Base-by-base conservation (phyloP, 92 coral and sea anemone genomes). In the Plumapathes pennacea region DNA sequence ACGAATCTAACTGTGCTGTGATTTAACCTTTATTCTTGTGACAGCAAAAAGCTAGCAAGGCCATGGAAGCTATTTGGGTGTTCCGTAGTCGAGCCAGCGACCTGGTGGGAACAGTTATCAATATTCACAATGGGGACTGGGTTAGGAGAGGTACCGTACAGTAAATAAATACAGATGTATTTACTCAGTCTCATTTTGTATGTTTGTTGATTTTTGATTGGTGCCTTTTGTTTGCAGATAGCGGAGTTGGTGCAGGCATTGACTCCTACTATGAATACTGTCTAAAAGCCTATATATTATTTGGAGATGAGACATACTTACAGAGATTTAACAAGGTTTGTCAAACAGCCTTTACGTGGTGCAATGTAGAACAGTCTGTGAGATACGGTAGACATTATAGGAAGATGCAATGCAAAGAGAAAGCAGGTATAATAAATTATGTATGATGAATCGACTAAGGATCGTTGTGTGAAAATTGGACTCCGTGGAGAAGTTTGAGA, bases 171-270 rank as follows among this genome's bases (percentile, higher is more conserved):
- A 9, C 10, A 50, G 1, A 11, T 52, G 20, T 4, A 5, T 52
- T 4, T 52, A 5, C 24, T 10, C 14, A 36, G 41, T n/a, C 9
- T 36, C 41, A 45, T 7, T 45, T 11, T 6, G 17, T 12, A 1
- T 5, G 22, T 4, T 23, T 14, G 1, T 23, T 12, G 4, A 8
- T 32, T 27, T 3, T 47, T 10, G 2, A 10, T 18, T 2, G 1
- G 9, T 50, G 0, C 17, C 29, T 3, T 18, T 51, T 24, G 46
- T 21, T 0, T 6, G 5, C 84, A 92, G 98, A 92, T 67, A 92
- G 98, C 74, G 95, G 96, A 33, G 98, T 92, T 64, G 98, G 98
- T 76, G 98, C 98, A 18, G 98, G 98, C 57, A 92, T 92, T 64
- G 98, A 92, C 72, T 92, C 98, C 14, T 92, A 92, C 55, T 92